Base-by-base conservation (phyloP, 1,140 invertebrate species). In the Zaprionus gabonicus region DNA sequence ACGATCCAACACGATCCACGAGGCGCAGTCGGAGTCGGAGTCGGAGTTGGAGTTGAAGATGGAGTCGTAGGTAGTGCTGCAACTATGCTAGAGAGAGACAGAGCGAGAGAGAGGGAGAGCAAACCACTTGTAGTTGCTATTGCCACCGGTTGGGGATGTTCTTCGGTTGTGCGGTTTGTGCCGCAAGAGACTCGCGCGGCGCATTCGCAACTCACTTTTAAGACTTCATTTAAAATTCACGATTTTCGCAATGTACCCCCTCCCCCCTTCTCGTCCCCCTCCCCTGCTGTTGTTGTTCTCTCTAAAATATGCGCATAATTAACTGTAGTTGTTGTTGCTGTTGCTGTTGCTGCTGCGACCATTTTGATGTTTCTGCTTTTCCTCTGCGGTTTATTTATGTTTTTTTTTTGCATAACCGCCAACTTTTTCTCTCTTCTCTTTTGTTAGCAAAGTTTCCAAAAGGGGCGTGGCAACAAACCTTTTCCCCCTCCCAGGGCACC, bases 301-400 rank as follows among this genome's bases (percentile, higher is more conserved):
- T 70, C 70, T 86, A 53, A 87, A 82, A 74, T 82, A 87, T 86
- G 83, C 67, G 55, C 78, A 87, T 87, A 87, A 87, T 87, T 88
- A 83, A 78, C 60, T 69, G 38, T 77, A 41, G 12, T 49, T 66
- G 46, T 67, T 80, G 62, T 80, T 55, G 23, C 44, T 75, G 46
- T 46, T 34, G 25, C 60, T 71, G 6, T 53, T 65, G 53, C 38
- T 51, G 46, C 27, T 65, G 23, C 31, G 31, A 66, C 38, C 53
- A 69, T 69, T 69, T 74, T 68, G 17, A 20, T 59, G 36, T 75
- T 64, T 51, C 15, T 10, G 27, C 25, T 36, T 56, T 56, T 55
- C 25, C 31, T 38, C 46, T 81, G 79, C 73, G 82, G 82, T 86
- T 71, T 65, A 44, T 17, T 41, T 56, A 66, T 53, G 62, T 31